Conservation (phyloP, 2,888 invertebrate species). For the Uloborus plumipes region DNA sequence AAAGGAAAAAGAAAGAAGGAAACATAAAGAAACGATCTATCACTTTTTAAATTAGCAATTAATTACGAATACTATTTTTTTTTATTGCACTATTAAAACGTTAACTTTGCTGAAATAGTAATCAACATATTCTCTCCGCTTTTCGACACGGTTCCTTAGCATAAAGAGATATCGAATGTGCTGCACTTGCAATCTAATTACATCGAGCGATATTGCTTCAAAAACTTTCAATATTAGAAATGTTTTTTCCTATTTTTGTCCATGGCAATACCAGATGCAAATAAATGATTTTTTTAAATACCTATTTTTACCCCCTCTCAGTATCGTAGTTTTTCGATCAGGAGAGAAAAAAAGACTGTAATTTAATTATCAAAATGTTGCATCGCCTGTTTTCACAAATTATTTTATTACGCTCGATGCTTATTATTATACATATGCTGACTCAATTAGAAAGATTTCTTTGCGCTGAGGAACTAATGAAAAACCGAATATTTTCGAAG, state of each 20-base stretch:
- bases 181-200: slow-evolving; percentile 32
- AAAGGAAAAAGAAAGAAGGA: no score
- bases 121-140: no score
- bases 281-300: slow-evolving; percentile 34
- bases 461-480: slow-evolving; percentile 29
- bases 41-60: no score
- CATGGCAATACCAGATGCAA: slow-evolving; percentile 32
- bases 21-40: no score
- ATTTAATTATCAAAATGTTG: slow-evolving; percentile 60
- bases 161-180: neutral
- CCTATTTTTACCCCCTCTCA: neutral
- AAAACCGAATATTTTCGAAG: slow-evolving; percentile 23
- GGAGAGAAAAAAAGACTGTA: slow-evolving; percentile 20
- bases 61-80: no score
- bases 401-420: slow-evolving; percentile 56
- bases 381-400: slow-evolving; percentile 49
- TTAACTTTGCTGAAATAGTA: no score
- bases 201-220: slow-evolving; percentile 30
- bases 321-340: slow-evolving; percentile 2
- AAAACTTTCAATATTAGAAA: slow-evolving; percentile 43
- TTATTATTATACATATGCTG: slow-evolving; percentile 52
- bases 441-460: slow-evolving; percentile 57
- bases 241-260: slow-evolving; percentile 27
- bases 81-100: no score
- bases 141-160: no score